These are phyloP conservation scores for Archaeoteleia sp. DNA, from an alignment of 2,888 invertebrate species.

Conservation along the genomic window DNA sequence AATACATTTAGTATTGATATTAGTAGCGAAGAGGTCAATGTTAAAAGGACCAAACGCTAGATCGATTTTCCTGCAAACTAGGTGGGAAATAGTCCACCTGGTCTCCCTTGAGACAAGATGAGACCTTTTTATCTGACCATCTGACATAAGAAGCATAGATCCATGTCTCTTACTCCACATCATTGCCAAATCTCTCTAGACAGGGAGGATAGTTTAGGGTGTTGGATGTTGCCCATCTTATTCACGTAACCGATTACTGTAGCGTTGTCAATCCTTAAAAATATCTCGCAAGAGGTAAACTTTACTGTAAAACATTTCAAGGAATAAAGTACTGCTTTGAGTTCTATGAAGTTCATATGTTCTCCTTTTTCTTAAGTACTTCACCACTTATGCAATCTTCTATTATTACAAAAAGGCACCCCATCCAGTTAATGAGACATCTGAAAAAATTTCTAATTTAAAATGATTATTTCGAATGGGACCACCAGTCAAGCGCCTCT, in stretches of 20 bases:
- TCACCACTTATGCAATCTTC: background rate
- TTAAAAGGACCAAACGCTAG: too few species aligned
- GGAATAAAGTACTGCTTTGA: background rate
- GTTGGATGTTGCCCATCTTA: constrained; percentile 7
- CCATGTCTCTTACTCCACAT: constrained; percentile 1
- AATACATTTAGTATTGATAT: too few species aligned
- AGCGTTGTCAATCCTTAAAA: constrained; percentile 6
- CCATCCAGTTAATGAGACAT: constrained; percentile 2
- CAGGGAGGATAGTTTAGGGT: background rate
- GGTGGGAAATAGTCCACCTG: too few species aligned
- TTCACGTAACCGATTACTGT: background rate
- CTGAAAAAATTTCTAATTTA: constrained; percentile 7
- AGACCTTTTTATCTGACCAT: constrained; percentile 5
- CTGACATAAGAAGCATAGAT: constrained; percentile 2
- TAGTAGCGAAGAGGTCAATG: too few species aligned
- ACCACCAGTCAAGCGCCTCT: too few species aligned
- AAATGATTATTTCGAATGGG: too few species aligned
- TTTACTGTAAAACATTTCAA: constrained; percentile 1
- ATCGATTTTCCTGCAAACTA: too few species aligned
- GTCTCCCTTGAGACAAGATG: too few species aligned
- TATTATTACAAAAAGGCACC: background rate
- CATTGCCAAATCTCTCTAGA: constrained; percentile 4
- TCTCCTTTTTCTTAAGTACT: constrained; percentile 15
- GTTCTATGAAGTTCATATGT: constrained; percentile 45
- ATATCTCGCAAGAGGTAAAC: background rate